Evolutionary conservation across 92 coral and sea anemone genomes (phyloP), one percentile per base, ranked within the genome.

Genomic region (Phenganax stokvisi): DNA sequence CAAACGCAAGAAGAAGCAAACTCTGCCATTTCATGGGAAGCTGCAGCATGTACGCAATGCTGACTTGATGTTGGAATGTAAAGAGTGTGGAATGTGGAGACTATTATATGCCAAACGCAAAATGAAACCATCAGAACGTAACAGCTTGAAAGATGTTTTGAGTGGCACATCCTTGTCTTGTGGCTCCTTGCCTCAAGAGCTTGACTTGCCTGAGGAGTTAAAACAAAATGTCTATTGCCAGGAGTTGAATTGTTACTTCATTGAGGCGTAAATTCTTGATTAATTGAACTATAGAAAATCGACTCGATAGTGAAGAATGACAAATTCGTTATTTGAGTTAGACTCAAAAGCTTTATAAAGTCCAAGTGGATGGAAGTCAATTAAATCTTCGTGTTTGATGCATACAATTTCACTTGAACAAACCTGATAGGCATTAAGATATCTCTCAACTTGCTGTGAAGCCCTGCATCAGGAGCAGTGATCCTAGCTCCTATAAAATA

Each of bases 101-200:
- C 78, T 81, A 17, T 57, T 55, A 51, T 70, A 58, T 13, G 54
- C 78, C 65, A 70, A 80, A 53, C 57, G 17, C 71, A 80, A 66
- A 10, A n/a, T 80, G 84, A 80, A 10, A 66, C 72, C 1, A 66
- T 66, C 72, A 57, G 76, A 54, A 52, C 9, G 58, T 25, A 51
- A 51, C 13, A 72, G 57, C 76, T 54, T 72, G 76, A 57, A 51
- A 51, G 59, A 72, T 51, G 57, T 57, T 72, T 54, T 72, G 58
- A 74, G 85, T 87, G 89, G 88, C 84, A 29, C 87, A 89, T 66
- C 65, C 57, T 31, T 83, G 84, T 77, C 84, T 85, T 84, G 84
- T 74, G 70, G 79, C 85, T 37, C 84, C 67, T 56, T 57, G 60
- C 57, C 79, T 80, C 71, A 89, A 86, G 81, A 86, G 79, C 71